Conservation (phyloP, 2,797 vertebrate species). For the Nyctibius grandis region DNA sequence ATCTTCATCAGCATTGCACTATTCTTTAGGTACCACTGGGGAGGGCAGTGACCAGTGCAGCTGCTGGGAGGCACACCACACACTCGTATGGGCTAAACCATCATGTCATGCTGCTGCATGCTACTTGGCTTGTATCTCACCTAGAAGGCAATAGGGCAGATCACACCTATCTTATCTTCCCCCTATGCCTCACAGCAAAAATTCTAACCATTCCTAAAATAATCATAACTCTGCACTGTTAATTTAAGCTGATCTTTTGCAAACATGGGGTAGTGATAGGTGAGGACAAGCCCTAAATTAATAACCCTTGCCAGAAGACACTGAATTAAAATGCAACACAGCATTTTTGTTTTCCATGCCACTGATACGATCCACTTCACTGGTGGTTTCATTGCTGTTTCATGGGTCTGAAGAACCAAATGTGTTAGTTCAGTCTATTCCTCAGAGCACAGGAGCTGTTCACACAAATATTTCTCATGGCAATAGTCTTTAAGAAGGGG, state of each 20-base stretch:
- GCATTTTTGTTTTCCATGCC: not conserved
- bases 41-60: not conserved
- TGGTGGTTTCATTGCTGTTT: not conserved
- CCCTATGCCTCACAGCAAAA: not conserved
- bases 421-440: not conserved
- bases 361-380: not conserved
- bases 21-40: not conserved
- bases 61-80: not conserved
- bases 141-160: not conserved
- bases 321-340: not conserved
- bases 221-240: not conserved
- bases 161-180: not conserved
- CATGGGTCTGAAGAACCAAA: rapidly evolving
- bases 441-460: not conserved
- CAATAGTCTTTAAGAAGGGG: not conserved
- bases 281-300: not conserved
- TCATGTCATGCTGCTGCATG: not conserved
- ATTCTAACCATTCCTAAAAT: not conserved
- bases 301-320: not conserved
- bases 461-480: not conserved
- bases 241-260: not conserved
- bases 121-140: not conserved
- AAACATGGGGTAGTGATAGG: not conserved
- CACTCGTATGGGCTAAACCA: not conserved
- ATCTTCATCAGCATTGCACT: not conserved